These are phyloP conservation scores for Hafferia zeledoni DNA, from an alignment of 2,797 vertebrate genomes.

Conservation along the genomic window DNA sequence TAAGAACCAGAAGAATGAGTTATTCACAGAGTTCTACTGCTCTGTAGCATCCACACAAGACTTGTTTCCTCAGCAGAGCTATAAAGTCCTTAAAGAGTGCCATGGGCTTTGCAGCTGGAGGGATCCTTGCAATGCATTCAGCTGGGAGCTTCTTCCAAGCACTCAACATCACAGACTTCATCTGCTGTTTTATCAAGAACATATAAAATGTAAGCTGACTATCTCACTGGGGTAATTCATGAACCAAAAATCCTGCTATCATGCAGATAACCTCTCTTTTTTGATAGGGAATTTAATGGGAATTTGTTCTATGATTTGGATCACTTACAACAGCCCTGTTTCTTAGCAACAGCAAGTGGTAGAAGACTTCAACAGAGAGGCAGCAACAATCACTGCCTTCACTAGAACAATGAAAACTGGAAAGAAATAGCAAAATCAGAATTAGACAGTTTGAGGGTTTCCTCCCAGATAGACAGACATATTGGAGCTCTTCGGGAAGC, in stretches of 20 bases:
- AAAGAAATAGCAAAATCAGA: neutral
- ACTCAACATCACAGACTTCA: neutral
- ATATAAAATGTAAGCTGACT: neutral
- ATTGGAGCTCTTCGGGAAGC: neutral
- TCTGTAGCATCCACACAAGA: neutral
- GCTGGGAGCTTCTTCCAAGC: neutral
- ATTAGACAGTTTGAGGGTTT: neutral
- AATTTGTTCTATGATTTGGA: neutral
- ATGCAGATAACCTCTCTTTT: neutral
- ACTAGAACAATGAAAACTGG: neutral
- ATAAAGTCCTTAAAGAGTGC: neutral
- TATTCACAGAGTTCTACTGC: neutral
- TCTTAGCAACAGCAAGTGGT: slow-evolving; percentile 55
- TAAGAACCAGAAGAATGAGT: neutral
- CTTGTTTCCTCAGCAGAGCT: neutral
- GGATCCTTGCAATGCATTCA: neutral
- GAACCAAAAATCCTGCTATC: neutral
- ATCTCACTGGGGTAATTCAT: neutral
- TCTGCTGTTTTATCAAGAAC: neutral
- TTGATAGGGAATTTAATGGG: neutral
- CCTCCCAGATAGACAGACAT: neutral
- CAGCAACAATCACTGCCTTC: neutral
- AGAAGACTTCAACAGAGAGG: neutral
- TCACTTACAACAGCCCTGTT: neutral
- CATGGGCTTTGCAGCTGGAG: neutral